Evolutionary conservation across 2,797 vertebrate genomes (phyloP).

Genomic region (Rhinoraja longicauda): DNA sequence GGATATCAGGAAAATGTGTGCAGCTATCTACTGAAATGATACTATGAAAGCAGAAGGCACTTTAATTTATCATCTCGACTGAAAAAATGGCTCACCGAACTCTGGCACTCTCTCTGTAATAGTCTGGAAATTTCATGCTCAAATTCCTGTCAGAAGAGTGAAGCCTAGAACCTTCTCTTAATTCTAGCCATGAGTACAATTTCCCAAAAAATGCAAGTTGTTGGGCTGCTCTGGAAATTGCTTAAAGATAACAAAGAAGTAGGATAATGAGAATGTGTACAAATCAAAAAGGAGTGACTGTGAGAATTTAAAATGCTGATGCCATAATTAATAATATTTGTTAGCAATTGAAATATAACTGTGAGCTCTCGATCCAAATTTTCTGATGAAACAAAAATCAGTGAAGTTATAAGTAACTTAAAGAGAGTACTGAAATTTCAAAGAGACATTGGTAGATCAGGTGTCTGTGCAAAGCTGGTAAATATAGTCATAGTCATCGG

Average conservation of each 20-base stretch:
- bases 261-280: not conserved
- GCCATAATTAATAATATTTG: not conserved
- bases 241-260: not conserved
- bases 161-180: no score
- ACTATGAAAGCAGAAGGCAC: no score
- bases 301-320: not conserved
- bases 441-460: not conserved
- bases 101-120: no score
- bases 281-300: not conserved
- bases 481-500: not conserved
- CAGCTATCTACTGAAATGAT: no score
- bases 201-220: not conserved
- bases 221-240: not conserved
- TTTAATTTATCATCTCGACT: no score
- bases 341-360: not conserved
- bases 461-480: not conserved
- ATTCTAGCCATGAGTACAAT: no score
- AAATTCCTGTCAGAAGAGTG: no score
- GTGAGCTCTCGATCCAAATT: not conserved
- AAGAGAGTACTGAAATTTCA: not conserved
- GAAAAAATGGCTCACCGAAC: no score
- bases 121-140: no score
- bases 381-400: not conserved
- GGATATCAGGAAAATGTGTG: no score
- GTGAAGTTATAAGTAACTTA: not conserved